Base-by-base conservation (phyloP, 2,797 vertebrate genomes). In the Eulemur mongoz region DNA sequence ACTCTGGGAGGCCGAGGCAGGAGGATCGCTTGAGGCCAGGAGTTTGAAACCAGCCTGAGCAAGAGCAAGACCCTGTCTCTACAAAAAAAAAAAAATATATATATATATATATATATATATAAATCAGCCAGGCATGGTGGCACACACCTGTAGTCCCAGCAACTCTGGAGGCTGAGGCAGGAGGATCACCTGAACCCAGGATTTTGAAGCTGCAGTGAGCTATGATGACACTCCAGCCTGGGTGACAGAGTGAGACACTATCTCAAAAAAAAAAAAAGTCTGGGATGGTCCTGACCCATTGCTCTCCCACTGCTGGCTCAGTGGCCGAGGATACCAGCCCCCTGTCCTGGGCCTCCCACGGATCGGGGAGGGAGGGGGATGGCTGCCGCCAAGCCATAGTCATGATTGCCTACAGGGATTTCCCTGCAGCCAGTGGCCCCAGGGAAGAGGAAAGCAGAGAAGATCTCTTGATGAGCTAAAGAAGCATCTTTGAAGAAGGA, bases 341-440 rank as follows among this genome's bases (percentile, higher is more conserved):
- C 70, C 52, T 67, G 14, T 54, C 81, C 76, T 11, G 4, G 27
- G 30, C 50, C 79, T 57, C 48, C 40, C n/a, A 1, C 8, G 40
- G 27, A 22, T 4, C 3, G 32, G 30, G n/a, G 22, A 40, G 20
- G 20, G 15, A 54, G n/a, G 45, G n/a, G 1, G 10, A 23, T 43
- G 30, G 32, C 50, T 14, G 9, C 43, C 7, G 0, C 32, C 32
- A n/a, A 65, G 63, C 32, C 32, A 4, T n/a, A 65, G 63, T 65
- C 59, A 59, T 0, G 2, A 2, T 3, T 8, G 14, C 8, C 43
- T 3, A 0, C n/a, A 22, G 45, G 20, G 14, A 67, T 32, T 75
- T 91, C 81, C 59, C 80, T 40, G 69, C 40, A 70, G n/a, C 12
- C 2, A 3, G 27, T 15, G 52, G 38, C n/a, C 92, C 52, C 15